These are phyloP conservation scores for Apeira syringaria DNA, from an alignment of 2,888 invertebrate species.

Conservation along the genomic window DNA sequence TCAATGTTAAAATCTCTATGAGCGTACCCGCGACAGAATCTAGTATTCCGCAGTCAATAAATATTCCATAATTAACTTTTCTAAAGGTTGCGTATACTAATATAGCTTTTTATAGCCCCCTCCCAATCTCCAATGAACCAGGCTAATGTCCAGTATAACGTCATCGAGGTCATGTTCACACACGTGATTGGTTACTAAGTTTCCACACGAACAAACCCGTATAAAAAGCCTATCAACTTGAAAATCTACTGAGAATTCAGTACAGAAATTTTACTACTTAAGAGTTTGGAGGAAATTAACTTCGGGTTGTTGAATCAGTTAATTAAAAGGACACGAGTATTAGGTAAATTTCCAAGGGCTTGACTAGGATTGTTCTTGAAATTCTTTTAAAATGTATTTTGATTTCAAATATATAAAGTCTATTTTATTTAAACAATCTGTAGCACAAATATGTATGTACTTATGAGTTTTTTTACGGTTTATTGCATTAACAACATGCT, in stretches of 20 bases:
- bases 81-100: constrained; percentile 11
- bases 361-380: background rate
- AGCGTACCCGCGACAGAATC: no score
- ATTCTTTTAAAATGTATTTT: no score
- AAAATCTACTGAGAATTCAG: constrained; percentile 7
- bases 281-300: background rate
- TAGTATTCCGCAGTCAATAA: no score
- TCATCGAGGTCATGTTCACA: constrained; percentile 49
- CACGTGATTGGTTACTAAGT: constrained; percentile 52
- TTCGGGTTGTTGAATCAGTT: background rate
- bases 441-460: no score
- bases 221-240: constrained; percentile 11
- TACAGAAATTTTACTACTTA: constrained; percentile 3
- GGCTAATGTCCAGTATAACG: constrained; percentile 40
- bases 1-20: no score
- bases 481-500: no score
- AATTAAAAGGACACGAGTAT: background rate
- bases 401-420: no score
- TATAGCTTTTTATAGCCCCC: constrained; percentile 26
- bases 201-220: constrained; percentile 42
- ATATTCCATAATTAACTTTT: background rate
- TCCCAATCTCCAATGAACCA: constrained; percentile 28
- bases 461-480: no score
- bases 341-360: background rate
- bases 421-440: no score